phyloP scores from a whole-genome alignment of 1,140 invertebrate species.

The Zaprionus ghesquierei region DNA sequence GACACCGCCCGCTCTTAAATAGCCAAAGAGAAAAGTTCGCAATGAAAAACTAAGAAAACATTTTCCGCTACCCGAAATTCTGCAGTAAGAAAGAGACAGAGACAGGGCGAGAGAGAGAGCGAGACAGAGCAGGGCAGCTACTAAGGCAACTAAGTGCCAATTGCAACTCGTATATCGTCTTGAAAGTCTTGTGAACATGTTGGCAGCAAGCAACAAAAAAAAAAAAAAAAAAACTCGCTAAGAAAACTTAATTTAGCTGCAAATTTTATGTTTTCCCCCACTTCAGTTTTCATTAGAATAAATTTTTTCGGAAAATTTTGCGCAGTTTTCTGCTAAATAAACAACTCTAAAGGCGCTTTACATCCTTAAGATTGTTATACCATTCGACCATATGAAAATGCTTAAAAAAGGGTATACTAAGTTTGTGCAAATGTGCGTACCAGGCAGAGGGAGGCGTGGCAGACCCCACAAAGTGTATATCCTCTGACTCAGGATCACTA shows the following conservation, averaged over 20 bases:
- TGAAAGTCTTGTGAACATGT: not conserved
- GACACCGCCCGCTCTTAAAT: conserved; percentile 31
- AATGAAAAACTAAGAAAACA: conserved; percentile 27
- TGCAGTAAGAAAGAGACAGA: not conserved
- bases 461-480: too few relatives aligned
- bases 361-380: too few relatives aligned
- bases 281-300: not conserved
- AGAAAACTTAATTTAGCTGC: not conserved
- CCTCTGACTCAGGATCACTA: too few relatives aligned
- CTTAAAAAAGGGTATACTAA: too few relatives aligned
- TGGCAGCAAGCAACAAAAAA: not conserved
- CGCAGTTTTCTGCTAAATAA: not conserved
- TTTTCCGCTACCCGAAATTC: not conserved
- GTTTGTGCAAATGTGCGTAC: too few relatives aligned
- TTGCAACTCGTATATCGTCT: not conserved
- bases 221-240: not conserved
- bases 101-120: not conserved
- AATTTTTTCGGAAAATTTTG: not conserved
- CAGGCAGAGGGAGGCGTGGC: too few relatives aligned
- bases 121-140: not conserved
- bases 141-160: conserved; percentile 1
- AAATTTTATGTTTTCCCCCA: not conserved
- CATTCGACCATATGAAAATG: too few relatives aligned
- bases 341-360: not conserved
- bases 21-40: conserved; percentile 55